Conservation (phyloP, 2,888 invertebrate species). For the Ormyrus nitidulus region DNA sequence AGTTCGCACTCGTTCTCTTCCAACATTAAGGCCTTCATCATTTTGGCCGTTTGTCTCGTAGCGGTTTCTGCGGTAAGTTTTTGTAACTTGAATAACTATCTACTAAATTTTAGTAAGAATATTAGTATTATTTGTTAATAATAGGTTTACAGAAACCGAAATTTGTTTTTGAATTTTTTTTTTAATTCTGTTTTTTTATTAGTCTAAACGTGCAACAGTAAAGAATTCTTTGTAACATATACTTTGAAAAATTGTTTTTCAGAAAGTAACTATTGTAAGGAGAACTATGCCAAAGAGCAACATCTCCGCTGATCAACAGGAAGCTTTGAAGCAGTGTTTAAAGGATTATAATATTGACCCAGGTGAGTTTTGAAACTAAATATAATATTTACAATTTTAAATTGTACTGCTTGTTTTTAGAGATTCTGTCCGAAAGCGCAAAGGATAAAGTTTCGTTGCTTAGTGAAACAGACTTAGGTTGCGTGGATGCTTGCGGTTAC, state of each 20-base stretch:
- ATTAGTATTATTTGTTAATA: neutral
- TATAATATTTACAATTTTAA: neutral
- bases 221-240: neutral
- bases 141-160: neutral
- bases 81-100: neutral
- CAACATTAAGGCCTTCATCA: neutral
- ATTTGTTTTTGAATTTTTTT: neutral
- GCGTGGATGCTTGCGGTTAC: neutral
- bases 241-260: neutral
- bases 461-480: neutral
- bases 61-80: neutral
- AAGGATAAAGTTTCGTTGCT: neutral
- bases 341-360: neutral
- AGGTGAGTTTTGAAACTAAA: neutral
- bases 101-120: neutral
- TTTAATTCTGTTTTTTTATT: neutral
- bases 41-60: neutral
- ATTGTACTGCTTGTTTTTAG: neutral
- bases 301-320: neutral
- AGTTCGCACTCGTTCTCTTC: neutral
- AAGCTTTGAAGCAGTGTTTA: neutral
- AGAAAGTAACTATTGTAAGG: neutral
- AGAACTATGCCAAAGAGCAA: neutral
- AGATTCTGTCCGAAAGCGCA: neutral
- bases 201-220: neutral